Base-by-base conservation (phyloP, 2,888 invertebrate species). In the Pterostichus madidus region DNA sequence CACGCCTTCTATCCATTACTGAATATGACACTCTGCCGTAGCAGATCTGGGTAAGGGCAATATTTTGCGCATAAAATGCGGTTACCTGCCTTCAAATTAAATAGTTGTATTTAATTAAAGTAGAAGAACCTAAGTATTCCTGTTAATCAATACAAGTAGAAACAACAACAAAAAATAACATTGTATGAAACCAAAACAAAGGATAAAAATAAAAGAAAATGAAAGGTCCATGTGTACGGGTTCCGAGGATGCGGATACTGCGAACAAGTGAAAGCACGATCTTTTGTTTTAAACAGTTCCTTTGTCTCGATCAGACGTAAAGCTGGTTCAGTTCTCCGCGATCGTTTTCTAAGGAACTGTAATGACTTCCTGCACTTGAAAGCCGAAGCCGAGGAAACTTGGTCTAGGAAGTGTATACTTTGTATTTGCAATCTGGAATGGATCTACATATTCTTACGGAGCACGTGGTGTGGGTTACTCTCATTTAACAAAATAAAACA, bases 231-330 rank as follows among this genome's bases (percentile, higher is more conserved):
- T 35, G 35, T 35, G 35, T 35, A 35, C 6, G 35, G 35, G 35
- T 35, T 6, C 35, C 6, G 4, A 35, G 35, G 35, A 35, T 35
- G 35, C 6, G 15, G 8, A 11, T 59, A 10, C 59, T 10, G 10
- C 11, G 59, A 59, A 59, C 31, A 35, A 73, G 73, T 46, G 49
- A 73, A 46, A 64, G 64, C 64, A 15, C 44, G 7, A 24, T 46
- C 46, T 73, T 46, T 73, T 73, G 73, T 73, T 73, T 73, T 73
- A 73, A 73, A 64, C 24, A 73, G 24, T 49, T 64, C 73, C 73
- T 73, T 73, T 73, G 73, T 73, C 46, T 64, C 73, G 17, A 73
- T 73, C 46, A 73, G 31, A 73, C 73, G 44, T 44, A 73, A 73
- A 73, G 46, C 73, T 13, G 39, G 35, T 68, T 13, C 5, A 2